phyloP scores from a whole-genome alignment of 2,888 invertebrate species.

The Acleris literana region DNA sequence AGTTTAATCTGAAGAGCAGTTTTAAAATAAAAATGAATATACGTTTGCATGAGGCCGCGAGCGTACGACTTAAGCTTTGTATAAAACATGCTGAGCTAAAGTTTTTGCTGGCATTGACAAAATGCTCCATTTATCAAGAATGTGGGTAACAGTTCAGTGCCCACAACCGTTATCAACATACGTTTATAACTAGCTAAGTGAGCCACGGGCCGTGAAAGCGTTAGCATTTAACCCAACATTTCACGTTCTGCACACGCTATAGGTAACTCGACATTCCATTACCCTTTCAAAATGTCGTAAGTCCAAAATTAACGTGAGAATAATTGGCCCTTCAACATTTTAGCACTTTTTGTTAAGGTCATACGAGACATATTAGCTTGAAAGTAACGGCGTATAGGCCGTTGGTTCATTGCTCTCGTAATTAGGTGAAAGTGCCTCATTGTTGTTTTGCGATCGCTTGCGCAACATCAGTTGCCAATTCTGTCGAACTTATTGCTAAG shows the following conservation, averaged over 20 bases:
- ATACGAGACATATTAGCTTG: neutral
- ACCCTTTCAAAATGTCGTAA: slow-evolving; percentile 1
- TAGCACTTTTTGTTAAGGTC: neutral
- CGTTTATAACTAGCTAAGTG: no score
- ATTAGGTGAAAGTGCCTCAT: slow-evolving; percentile 51
- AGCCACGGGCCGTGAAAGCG: no score
- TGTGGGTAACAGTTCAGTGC: neutral
- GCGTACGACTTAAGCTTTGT: no score
- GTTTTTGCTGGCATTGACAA: slow-evolving; percentile 9
- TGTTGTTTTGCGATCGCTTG: slow-evolving; percentile 45
- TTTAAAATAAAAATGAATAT: no score
- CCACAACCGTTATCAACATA: no score
- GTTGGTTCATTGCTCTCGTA: slow-evolving; percentile 42
- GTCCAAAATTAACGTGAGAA: neutral
- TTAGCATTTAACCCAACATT: slow-evolving; percentile 7
- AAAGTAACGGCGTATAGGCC: slow-evolving; percentile 4
- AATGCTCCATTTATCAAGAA: slow-evolving; percentile 6
- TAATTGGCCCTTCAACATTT: neutral
- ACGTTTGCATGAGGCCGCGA: no score
- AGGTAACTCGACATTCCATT: slow-evolving; percentile 3
- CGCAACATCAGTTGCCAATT: slow-evolving; percentile 32
- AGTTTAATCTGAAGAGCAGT: no score
- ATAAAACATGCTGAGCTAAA: neutral
- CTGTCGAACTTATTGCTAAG: neutral
- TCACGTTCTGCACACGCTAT: neutral